Evolutionary conservation across 2,888 invertebrate species (phyloP), one percentile per base, ranked within the genome.

Genomic region (Drosophila histrio): DNA sequence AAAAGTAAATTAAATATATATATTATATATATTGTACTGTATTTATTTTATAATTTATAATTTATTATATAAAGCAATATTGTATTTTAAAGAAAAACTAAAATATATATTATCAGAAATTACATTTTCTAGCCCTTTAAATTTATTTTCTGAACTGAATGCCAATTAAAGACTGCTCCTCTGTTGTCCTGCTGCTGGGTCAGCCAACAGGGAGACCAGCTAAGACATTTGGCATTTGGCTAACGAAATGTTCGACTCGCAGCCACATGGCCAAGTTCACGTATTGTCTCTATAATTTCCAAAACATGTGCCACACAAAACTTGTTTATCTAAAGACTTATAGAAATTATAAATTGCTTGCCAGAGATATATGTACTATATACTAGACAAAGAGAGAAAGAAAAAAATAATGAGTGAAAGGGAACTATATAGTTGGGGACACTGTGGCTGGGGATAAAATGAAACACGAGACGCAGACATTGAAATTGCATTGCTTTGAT

Each of bases 401-500:
- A 15, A 15, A 8, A 13, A 22, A 39, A n/a, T n/a, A n/a, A n/a
- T n/a, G 22, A n/a, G 17, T 1, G 21, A n/a, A n/a, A 50, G 39
- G 19, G 5, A 26, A 15, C 19, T 22, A 22, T 22, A 22, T 0
- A 41, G n/a, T 13, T 24, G 26, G 50, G 36, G 30, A 59, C 24
- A 61, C 36, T 69, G 24, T 49, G 43, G 7, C 30, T 63, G 22
- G 44, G 43, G 57, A 17, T 49, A 64, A 66, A 73, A 69, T 63
- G 85, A 71, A 84, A 81, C 79, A 72, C 75, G 74, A 87, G 73
- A 70, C 73, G 73, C 72, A 81, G 84, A 88, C 88, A 85, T 85
- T 85, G 87, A 71, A 85, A 85, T 88, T 85, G 84, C 84, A 85
- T 87, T 85, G 87, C 68, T 58, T 81, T 88, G 82, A 85, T 88